These are phyloP conservation scores for Aradophagus sp. DNA, from an alignment of 1,140 invertebrate genomes.

Conservation along the genomic window DNA sequence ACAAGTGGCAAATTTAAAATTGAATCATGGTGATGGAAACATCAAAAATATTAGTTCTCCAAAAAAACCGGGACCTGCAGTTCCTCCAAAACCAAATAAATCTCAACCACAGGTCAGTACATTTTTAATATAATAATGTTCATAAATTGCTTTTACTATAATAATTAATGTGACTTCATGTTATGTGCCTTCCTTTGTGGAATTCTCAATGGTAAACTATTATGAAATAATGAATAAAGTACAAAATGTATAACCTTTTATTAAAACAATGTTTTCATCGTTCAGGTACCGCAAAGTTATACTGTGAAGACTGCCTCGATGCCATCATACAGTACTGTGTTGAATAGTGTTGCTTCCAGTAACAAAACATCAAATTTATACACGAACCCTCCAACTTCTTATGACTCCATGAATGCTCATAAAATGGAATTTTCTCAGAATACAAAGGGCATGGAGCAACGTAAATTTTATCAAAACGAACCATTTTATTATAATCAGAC, in stretches of 20 bases:
- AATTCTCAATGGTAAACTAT: too few relatives aligned
- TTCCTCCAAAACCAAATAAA: conserved; percentile 87
- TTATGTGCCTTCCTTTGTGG: too few relatives aligned
- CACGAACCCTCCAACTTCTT: conserved; percentile 70
- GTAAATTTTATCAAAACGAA: conserved; percentile 67
- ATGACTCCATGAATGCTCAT: conserved; percentile 56
- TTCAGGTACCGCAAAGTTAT: conserved; percentile 76
- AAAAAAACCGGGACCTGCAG: conserved; percentile 83
- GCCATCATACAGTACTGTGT: conserved; percentile 75
- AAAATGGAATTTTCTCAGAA: conserved; percentile 63
- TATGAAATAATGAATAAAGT: too few relatives aligned
- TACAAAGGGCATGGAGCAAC: conserved; percentile 57
- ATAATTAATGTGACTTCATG: conserved; percentile 12
- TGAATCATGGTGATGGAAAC: conserved; percentile 62
- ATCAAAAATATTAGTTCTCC: conserved; percentile 61
- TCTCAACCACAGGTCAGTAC: conserved; percentile 80
- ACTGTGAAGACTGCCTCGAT: conserved; percentile 73
- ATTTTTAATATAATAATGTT: not conserved
- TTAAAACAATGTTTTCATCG: conserved; percentile 3
- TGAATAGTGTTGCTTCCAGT: conserved; percentile 68
- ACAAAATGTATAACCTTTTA: conserved; percentile 1
- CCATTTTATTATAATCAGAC: conserved; percentile 66
- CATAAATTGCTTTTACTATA: too few relatives aligned
- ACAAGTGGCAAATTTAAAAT: conserved; percentile 73
- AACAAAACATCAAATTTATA: conserved; percentile 70